Conservation (phyloP, 2,797 vertebrate genomes). For the Steatocranus sp. region DNA sequence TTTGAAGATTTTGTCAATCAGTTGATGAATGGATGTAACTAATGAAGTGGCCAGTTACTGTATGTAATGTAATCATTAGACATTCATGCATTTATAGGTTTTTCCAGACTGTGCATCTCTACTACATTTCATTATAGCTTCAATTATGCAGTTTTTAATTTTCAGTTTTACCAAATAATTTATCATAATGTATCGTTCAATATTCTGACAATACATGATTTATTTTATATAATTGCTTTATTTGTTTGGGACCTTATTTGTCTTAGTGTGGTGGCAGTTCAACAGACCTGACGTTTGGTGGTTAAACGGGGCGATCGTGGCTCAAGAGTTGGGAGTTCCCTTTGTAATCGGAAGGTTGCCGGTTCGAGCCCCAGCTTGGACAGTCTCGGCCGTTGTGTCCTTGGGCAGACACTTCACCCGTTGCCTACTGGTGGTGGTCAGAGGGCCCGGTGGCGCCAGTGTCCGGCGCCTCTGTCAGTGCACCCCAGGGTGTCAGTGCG, state of each 20-base stretch:
- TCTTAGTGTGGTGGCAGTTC: not conserved
- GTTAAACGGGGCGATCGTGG: conserved; percentile 29
- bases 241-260: not conserved
- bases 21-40: not conserved
- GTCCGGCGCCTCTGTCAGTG: accelerated
- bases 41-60: not conserved
- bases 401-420: not conserved
- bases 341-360: not conserved
- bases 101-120: not conserved
- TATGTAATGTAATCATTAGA: not conserved
- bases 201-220: not conserved
- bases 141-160: not conserved
- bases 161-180: not conserved
- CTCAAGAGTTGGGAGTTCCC: not conserved
- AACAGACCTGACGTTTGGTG: conserved; percentile 21
- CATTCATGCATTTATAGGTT: not conserved
- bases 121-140: not conserved
- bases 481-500: accelerated
- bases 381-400: not conserved
- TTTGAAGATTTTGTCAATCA: not conserved
- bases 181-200: not conserved
- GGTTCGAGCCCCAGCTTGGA: not conserved
- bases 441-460: accelerated
- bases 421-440: not conserved
- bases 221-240: not conserved